phyloP scores from a whole-genome alignment of 2,113 vertebrate genomes.

The Rattus rattus region DNA sequence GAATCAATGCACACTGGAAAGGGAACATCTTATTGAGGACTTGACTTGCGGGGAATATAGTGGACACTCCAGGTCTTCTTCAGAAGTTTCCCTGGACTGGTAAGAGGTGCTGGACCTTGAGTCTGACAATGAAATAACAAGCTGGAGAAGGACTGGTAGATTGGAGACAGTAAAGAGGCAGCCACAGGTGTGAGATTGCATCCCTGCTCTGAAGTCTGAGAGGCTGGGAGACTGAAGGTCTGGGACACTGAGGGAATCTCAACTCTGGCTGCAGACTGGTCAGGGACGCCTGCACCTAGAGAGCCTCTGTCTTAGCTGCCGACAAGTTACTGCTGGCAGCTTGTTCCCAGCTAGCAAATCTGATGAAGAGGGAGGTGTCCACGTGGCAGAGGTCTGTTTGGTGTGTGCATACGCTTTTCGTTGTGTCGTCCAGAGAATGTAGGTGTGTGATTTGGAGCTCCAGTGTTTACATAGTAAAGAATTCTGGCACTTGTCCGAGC shows the following conservation, averaged over 20 bases:
- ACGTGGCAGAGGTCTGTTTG: background rate
- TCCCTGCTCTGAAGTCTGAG: background rate
- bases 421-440: background rate
- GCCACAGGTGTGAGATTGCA: background rate
- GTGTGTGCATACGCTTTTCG: background rate
- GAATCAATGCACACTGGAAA: background rate
- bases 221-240: background rate
- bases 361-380: background rate
- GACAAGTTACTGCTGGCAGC: background rate
- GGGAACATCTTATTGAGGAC: background rate
- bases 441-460: background rate
- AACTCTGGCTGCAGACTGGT: background rate
- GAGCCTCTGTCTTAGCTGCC: background rate
- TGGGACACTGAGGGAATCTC: background rate
- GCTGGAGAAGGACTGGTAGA: background rate
- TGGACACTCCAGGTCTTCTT: background rate
- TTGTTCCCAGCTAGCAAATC: background rate
- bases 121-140: background rate
- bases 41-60: background rate
- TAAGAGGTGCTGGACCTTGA: background rate
- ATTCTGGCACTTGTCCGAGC: background rate
- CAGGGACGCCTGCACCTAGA: background rate
- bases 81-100: background rate
- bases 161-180: background rate
- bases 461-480: background rate